Evolutionary conservation across 2,113 vertebrate species (phyloP), one percentile per base, ranked within the genome.

Genomic region (Odobenus rosmarus): DNA sequence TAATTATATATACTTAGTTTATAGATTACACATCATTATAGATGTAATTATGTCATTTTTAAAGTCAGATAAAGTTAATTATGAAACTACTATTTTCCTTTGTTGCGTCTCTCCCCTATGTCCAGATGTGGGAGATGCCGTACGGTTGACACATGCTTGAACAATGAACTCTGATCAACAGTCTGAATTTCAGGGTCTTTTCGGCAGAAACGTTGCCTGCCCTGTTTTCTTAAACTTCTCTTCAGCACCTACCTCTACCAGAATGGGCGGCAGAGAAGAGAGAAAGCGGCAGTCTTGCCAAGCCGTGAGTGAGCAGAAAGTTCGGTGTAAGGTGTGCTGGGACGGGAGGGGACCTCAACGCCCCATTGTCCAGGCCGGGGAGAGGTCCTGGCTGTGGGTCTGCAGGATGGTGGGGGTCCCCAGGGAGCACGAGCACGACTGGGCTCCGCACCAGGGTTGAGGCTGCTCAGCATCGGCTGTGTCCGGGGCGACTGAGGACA

Each of bases 101-200:
- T 4, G 57, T 39, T 0, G 3, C n/a, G 0, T 7, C 18, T 61
- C 28, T 9, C 12, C n/a, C 24, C 0, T 3, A 2, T 14, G 2
- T 23, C 1, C 6, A 3, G 11, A 33, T 2, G 23, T 26, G 7
- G 74, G 62, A 1, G 7, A 12, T 7, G 10, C 49, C 31, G 87
- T 24, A n/a, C 59, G 12, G 15, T 4, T 13, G 31, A 7, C 7
- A 0, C 4, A 0, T 24, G n/a, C 49, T 51, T 11, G 49, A 64
- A 18, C 76, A 18, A 3, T 8, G 69, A 69, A 4, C 61, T 53
- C 26, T 15, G 33, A 7, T 18, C 23, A 10, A 4, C 11, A 12
- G 42, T 9, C 12, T 21, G 24, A 79, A 9, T 12, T 16, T 11
- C 3, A 1, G 6, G 51, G 28, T 5, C 79, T 49, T 26, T 15